phyloP scores from a whole-genome alignment of 2,113 vertebrate species.

The Oreotrochilus melanogaster region DNA sequence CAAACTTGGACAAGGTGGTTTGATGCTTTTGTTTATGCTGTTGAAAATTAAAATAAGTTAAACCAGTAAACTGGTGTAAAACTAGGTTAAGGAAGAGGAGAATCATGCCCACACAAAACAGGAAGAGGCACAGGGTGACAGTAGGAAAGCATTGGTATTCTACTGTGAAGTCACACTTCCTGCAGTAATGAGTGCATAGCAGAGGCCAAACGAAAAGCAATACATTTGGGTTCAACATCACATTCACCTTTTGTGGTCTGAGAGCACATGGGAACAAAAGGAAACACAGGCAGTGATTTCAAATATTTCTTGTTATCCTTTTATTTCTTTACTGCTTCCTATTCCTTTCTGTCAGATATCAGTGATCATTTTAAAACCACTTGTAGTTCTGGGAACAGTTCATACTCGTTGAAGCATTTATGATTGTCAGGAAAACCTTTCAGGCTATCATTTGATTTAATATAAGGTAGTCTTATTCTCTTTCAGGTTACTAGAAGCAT shows the following conservation, averaged over 20 bases:
- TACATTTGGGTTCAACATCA: slow-evolving; percentile 32
- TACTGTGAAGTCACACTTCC: background rate
- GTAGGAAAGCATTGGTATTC: slow-evolving; percentile 22
- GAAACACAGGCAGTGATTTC: slow-evolving; percentile 15
- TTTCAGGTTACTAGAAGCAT: slow-evolving; percentile 14
- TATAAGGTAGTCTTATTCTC: background rate
- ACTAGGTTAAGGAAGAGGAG: background rate
- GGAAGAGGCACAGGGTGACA: background rate
- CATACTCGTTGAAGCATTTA: slow-evolving; percentile 21
- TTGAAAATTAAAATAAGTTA: background rate
- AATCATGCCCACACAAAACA: background rate
- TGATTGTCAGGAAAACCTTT: slow-evolving; percentile 40
- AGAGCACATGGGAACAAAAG: slow-evolving; percentile 26
- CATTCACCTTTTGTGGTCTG: slow-evolving; percentile 38
- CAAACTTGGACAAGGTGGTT: background rate
- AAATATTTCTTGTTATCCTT: slow-evolving; percentile 51
- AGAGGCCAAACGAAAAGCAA: slow-evolving; percentile 52
- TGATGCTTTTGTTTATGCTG: background rate
- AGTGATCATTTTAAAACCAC: slow-evolving; percentile 35
- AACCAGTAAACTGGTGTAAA: background rate
- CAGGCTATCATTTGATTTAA: slow-evolving; percentile 40
- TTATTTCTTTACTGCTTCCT: slow-evolving; percentile 42
- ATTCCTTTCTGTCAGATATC: slow-evolving; percentile 35
- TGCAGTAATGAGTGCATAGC: slow-evolving; percentile 51
- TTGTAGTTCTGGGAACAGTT: slow-evolving; percentile 44